Evolutionary conservation across 2,113 vertebrate species (phyloP).

Genomic region (Phrynocephalus versicolor): DNA sequence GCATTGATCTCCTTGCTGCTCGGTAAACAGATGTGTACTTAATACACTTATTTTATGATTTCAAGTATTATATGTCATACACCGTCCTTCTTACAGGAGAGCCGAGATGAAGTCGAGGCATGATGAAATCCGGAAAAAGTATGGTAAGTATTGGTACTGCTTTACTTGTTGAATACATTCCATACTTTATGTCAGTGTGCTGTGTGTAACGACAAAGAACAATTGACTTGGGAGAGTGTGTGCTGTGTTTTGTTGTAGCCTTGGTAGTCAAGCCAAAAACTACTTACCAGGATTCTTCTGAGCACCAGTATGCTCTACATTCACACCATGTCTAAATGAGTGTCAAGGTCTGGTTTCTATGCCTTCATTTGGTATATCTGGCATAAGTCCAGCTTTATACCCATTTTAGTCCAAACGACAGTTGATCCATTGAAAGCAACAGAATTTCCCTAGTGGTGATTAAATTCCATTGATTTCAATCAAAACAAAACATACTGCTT

Average conservation of each 20-base stretch:
- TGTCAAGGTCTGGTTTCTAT: too few species aligned
- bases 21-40: constrained; percentile 26
- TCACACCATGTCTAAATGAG: too few species aligned
- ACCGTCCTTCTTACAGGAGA: constrained; percentile 76
- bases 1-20: background rate
- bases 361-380: background rate
- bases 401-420: too few species aligned
- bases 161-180: rapidly evolving
- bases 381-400: too few species aligned
- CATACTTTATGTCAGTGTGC: background rate
- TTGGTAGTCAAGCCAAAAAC: background rate
- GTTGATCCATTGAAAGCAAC: too few species aligned
- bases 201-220: background rate
- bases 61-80: background rate
- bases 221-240: background rate
- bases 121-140: constrained; percentile 94
- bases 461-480: too few species aligned
- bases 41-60: background rate
- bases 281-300: background rate
- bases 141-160: constrained; percentile 76
- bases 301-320: too few species aligned
- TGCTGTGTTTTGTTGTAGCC: too few species aligned
- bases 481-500: too few species aligned
- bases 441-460: too few species aligned
- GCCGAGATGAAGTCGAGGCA: constrained; percentile 90